Evolutionary conservation across 2,888 invertebrate genomes (phyloP).

Genomic region (Brachypterus glaber): DNA sequence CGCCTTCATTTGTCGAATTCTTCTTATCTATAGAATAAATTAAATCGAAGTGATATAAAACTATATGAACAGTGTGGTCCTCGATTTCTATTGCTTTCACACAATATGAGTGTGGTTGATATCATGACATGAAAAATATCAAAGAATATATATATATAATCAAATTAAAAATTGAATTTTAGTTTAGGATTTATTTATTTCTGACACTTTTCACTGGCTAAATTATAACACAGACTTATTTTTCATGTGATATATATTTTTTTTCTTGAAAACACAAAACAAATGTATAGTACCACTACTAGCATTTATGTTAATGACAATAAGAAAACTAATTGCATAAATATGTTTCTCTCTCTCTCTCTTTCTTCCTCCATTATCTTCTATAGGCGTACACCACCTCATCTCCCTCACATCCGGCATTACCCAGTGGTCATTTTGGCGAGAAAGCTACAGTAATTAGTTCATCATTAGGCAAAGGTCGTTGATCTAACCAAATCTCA

Average conservation of each 20-base stretch:
- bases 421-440: too few relatives aligned
- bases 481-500: too few relatives aligned
- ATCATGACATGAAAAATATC: slow-evolving; percentile 19
- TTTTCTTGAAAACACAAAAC: slow-evolving; percentile 13
- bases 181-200: too few relatives aligned
- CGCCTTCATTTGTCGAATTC: slow-evolving; percentile 22
- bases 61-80: slow-evolving; percentile 21
- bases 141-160: slow-evolving; percentile 10
- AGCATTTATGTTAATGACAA: slow-evolving; percentile 10
- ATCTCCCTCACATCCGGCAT: not conserved
- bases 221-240: too few relatives aligned
- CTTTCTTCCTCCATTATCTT: slow-evolving; percentile 7
- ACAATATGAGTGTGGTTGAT: slow-evolving; percentile 18
- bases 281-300: slow-evolving; percentile 12
- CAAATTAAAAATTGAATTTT: too few relatives aligned
- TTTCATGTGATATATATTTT: too few relatives aligned
- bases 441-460: too few relatives aligned
- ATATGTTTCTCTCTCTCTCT: slow-evolving; percentile 9
- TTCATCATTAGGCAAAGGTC: too few relatives aligned
- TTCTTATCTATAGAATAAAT: slow-evolving; percentile 32
- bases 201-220: too few relatives aligned
- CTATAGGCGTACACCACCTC: slow-evolving; percentile 5
- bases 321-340: slow-evolving; percentile 20
- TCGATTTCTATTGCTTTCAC: slow-evolving; percentile 22
- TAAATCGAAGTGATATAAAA: slow-evolving; percentile 30